A percentile compares a stretch with the other conserved stretches of the same genome.
These are phyloP conservation scores for Cliona cf. orientalis DNA, from an alignment of 37 sponge, comb jelly and placozoan genomes.

Conservation along the genomic window DNA sequence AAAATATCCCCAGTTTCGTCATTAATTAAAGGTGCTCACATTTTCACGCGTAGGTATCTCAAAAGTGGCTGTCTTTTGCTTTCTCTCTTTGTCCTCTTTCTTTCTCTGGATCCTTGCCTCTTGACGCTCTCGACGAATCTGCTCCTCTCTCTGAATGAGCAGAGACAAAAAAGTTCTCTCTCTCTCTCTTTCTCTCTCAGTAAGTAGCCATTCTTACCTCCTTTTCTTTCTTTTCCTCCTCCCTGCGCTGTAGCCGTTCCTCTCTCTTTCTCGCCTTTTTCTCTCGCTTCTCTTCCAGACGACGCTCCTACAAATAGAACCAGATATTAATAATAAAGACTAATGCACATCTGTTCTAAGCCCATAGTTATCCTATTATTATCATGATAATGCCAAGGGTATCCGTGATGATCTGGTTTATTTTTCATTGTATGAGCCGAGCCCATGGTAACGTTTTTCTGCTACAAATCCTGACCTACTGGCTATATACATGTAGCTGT, in stretches of 20 bases:
- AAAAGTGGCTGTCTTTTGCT: background rate
- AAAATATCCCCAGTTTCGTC: background rate
- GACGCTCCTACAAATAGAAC: constrained; percentile 45
- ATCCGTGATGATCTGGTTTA: too few species aligned
- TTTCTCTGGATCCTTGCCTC: constrained; percentile 1
- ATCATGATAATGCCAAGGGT: too few species aligned
- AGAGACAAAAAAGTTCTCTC: background rate
- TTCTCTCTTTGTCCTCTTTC: constrained; percentile 8
- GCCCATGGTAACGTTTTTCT: too few species aligned
- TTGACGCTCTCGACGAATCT: background rate
- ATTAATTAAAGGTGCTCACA: background rate
- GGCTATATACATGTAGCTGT: background rate
- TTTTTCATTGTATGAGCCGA: too few species aligned
- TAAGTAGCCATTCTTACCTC: constrained; percentile 14
- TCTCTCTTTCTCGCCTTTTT: constrained; percentile 80
- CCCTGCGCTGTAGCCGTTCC: constrained; percentile 64
- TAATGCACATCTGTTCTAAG: constrained; percentile 4
- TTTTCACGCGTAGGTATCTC: background rate
- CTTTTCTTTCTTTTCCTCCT: constrained; percentile 60
- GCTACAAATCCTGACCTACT: too few species aligned
- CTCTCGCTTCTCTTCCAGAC: constrained; percentile 73
- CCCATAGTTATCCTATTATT: too few species aligned
- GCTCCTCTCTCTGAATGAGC: constrained; percentile 18
- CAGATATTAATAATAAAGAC: background rate
- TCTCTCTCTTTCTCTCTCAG: background rate